These are phyloP conservation scores for Athripsodes cinereus DNA, from an alignment of 2,888 invertebrate species.

Conservation along the genomic window DNA sequence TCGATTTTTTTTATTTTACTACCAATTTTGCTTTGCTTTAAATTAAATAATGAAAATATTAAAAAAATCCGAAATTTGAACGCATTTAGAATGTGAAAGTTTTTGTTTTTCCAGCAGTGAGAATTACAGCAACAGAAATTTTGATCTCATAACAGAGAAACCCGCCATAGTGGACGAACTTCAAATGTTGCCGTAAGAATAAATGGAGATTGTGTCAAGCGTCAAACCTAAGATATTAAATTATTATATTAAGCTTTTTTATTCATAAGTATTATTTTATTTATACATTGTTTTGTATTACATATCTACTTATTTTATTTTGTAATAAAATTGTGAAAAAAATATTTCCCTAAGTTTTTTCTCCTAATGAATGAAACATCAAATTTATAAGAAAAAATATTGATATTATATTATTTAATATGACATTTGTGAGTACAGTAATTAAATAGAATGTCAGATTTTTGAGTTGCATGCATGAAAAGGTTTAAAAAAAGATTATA, in stretches of 20 bases:
- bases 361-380: no score
- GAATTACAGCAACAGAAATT: neutral
- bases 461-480: no score
- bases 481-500: no score
- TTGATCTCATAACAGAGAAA: neutral
- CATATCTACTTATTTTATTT: neutral
- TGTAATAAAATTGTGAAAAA: neutral
- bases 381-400: no score
- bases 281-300: neutral
- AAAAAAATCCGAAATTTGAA: no score
- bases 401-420: no score
- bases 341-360: neutral
- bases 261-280: neutral
- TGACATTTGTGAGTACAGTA: no score
- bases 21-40: no score
- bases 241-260: neutral
- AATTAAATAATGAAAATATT: no score
- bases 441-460: no score
- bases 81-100: neutral
- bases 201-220: neutral
- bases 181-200: neutral
- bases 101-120: neutral
- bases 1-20: no score
- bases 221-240: neutral
- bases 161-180: neutral